Base-by-base conservation (phyloP, 2,797 vertebrate species). In the Acipenser ruthenus region DNA sequence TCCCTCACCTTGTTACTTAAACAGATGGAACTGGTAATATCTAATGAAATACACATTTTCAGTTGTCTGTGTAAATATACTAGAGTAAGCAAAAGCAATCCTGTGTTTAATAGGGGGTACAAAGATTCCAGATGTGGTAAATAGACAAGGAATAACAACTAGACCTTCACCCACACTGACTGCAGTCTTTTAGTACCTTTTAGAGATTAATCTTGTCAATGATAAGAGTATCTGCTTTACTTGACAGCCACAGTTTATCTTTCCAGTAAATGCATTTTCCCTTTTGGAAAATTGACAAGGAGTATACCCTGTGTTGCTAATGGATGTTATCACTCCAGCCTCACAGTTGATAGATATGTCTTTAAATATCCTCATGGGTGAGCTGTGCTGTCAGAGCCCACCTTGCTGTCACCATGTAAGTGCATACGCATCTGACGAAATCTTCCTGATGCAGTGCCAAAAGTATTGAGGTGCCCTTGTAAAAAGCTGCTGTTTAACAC, bases 321-420 rank as follows among this genome's bases (percentile, higher is more conserved):
- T 79, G 68, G 62, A 12, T 82, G 64, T 76, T 83, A 82, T 78
- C 49, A 67, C 66, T 78, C 73, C 63, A 71, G 74, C 68, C 84
- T 80, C 79, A 81, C 15, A 76, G 63, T 76, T 77, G 77, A 81
- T 75, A 77, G 71, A 78, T 85, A 79, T 83, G 76, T 69, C 73
- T 81, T 68, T 78, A 78, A 81, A 81, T 75, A 81, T 67, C 50
- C 75, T 82, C 73, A 70, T 72, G 72, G 70, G 67, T 72, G 70
- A 77, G 71, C 68, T 79, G 81, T 74, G 69, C 69, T 81, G 69
- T 77, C 69, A 74, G 50, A 71, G 13, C 60, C 71, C 76, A 66
- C 71, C 68, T 73, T 73, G 49, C 71, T 74, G 13, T 72, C 58
- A 69, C 73, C 64, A 68, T 48, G 12, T 77, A 69, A 72, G 80